Conservation (phyloP, 2,888 invertebrate genomes). For the Amiota communis region DNA sequence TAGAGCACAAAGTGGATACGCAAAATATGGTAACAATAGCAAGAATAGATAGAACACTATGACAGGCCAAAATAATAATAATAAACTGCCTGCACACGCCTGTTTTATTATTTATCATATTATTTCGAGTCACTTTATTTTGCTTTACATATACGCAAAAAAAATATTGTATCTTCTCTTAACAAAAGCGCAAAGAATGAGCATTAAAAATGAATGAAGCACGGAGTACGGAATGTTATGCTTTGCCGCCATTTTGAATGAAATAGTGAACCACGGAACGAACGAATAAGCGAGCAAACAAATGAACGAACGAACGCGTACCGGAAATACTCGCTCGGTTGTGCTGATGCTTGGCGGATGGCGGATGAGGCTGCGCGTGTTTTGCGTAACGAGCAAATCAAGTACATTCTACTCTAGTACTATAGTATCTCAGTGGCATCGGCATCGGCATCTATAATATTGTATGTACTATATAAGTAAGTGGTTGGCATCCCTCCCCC, state of each 20-base stretch:
- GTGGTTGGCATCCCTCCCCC: no score
- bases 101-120: conserved; percentile 65
- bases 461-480: no score
- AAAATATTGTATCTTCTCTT: no score
- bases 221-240: neutral
- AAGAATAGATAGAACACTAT: conserved; percentile 34
- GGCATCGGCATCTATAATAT: neutral
- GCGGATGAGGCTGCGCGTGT: conserved; percentile 24
- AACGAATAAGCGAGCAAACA: neutral
- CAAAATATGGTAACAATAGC: conserved; percentile 2
- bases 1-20: neutral
- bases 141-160: no score
- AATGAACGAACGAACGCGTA: conserved; percentile 63
- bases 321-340: conserved; percentile 64
- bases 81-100: conserved; percentile 72
- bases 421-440: neutral
- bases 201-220: neutral
- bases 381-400: conserved; percentile 18
- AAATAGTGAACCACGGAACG: neutral
- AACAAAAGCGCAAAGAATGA: no score
- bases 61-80: conserved; percentile 49
- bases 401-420: no score
- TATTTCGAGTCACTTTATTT: conserved; percentile 23
- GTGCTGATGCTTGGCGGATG: conserved; percentile 40
- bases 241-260: conserved; percentile 56